A percentile compares a stretch with the other conserved stretches of the same genome.
These are phyloP conservation scores for Steromphala cineraria DNA, from an alignment of 2,888 invertebrate species.

Conservation along the genomic window DNA sequence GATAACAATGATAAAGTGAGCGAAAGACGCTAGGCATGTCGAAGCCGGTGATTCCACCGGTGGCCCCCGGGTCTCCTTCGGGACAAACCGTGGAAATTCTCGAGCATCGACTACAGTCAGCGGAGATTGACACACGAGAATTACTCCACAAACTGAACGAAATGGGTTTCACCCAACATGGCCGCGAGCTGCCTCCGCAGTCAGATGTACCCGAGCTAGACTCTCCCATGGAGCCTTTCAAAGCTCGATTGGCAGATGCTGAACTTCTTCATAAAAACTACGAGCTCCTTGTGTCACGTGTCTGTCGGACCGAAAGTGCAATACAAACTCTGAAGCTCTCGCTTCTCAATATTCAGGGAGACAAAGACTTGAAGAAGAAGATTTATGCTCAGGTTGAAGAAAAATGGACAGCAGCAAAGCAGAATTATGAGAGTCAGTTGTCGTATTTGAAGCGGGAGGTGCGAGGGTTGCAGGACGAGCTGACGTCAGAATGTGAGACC, in stretches of 20 bases:
- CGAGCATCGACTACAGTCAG: conserved; percentile 53
- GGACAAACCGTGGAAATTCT: conserved; percentile 58
- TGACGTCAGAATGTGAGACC: conserved; percentile 49
- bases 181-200: conserved; percentile 33
- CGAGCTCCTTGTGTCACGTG: conserved; percentile 57
- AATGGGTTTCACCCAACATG: conserved; percentile 44
- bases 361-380: conserved; percentile 55
- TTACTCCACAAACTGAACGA: conserved; percentile 57
- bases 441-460: conserved; percentile 56
- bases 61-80: conserved; percentile 26
- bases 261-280: conserved; percentile 54
- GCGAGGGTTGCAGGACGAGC: conserved; percentile 55
- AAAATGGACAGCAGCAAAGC: conserved; percentile 51
- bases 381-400: conserved; percentile 53
- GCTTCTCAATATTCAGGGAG: conserved; percentile 60
- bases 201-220: conserved; percentile 18
- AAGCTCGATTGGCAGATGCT: conserved; percentile 33
- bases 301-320: conserved; percentile 68
- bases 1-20: too few species aligned
- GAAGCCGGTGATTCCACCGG: conserved; percentile 57
- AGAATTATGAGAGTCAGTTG: conserved; percentile 62
- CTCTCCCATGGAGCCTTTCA: conserved; percentile 43
- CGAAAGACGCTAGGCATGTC: conserved; percentile 29
- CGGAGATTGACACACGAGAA: conserved; percentile 59
- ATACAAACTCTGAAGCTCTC: conserved; percentile 67